Base-by-base conservation (phyloP, 23 tunicate species). In the Trididemnum clinides region DNA sequence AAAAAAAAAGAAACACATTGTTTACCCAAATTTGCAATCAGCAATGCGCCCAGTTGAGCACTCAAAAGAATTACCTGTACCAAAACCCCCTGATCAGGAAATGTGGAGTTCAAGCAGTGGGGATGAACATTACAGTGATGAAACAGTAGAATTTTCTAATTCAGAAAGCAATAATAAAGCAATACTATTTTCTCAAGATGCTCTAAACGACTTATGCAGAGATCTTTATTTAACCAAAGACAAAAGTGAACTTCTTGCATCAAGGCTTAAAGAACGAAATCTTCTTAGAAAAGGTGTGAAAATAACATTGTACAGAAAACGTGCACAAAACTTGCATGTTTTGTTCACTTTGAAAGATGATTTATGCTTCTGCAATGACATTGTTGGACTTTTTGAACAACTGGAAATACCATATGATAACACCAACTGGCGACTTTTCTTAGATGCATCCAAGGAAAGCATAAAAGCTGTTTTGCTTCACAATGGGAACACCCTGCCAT, bases 231-330 rank as follows among this genome's bases (percentile, higher is more conserved):
- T 59, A 59, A 59, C 66, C 66, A 59, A 59, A 59, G 66, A 59
- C 66, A 59, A 59, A 59, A 59, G 66, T 59, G 25, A 59, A n/a
- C 66, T 59, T 59, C 66, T 59, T 15, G 66, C 66, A 59, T 59
- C 66, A 10, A n/a, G 66, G 66, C 66, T 59, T 59, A 59, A 59
- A 59, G 66, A 59, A 59, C 66, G 66, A 10, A 59, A 59, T 59
- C 66, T 59, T 59, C 66, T 59, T 59, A n/a, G 25, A 59, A n/a
- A n/a, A 59, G 66, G 66, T 4, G 66, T 59, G 25, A 59, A 59
- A n/a, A 59, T 59, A 59, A 59, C 66, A 59, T 59, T 59, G 66
- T 59, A n/a, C 66, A 59, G 66, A 59, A 59, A 59, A 59, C 66
- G 66, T 59, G 66, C 66, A 59, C 66, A 59, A 59, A 59, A 59